phyloP scores from a whole-genome alignment of 2,113 vertebrate genomes.

The Capricornis sumatraensis region DNA sequence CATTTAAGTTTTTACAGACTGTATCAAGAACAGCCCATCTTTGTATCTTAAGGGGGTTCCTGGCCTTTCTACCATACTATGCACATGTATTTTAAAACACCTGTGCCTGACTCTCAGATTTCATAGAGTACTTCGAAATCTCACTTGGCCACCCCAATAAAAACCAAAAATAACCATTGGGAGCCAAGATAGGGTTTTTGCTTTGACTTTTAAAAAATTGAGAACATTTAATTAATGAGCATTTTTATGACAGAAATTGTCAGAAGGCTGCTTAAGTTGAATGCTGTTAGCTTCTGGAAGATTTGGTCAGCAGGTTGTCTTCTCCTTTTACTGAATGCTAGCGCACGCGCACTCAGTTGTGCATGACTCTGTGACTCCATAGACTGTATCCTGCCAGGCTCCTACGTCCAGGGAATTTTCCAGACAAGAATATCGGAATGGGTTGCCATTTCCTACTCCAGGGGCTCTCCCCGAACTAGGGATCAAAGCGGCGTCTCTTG shows the following conservation, averaged over 20 bases:
- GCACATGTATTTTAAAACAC: background rate
- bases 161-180: background rate
- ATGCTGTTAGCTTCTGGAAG: background rate
- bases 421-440: background rate
- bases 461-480: background rate
- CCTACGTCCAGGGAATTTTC: background rate
- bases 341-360: accelerated
- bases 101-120: background rate
- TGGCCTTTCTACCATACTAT: background rate
- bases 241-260: background rate
- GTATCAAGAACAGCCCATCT: background rate
- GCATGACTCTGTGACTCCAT: background rate
- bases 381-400: background rate
- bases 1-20: background rate
- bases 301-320: background rate
- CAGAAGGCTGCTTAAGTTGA: background rate
- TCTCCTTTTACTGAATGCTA: background rate
- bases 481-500: background rate
- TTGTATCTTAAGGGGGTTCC: background rate
- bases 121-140: background rate
- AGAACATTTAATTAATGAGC: background rate
- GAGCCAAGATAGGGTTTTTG: background rate
- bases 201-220: background rate
- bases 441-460: background rate
- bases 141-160: background rate